phyloP scores from a whole-genome alignment of 2,113 vertebrate species.

The Motacilla alba region DNA sequence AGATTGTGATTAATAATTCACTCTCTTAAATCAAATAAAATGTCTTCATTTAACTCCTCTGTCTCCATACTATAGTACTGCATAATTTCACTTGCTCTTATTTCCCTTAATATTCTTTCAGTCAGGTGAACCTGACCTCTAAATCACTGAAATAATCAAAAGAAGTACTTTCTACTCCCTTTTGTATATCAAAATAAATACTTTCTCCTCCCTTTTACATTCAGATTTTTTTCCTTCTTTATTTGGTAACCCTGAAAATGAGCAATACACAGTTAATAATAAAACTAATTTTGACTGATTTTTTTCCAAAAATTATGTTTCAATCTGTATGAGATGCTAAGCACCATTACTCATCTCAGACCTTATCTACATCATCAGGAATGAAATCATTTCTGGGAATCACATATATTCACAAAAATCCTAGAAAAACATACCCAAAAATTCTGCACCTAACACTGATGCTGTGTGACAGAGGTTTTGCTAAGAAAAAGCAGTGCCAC shows the following conservation, averaged over 20 bases:
- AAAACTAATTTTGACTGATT: neutral
- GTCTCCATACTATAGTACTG: neutral
- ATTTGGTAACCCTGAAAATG: neutral
- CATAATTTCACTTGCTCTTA: neutral
- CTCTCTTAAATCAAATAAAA: slow-evolving; percentile 1
- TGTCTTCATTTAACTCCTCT: neutral
- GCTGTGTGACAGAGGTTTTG: neutral
- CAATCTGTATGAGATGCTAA: neutral
- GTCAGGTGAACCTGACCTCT: neutral
- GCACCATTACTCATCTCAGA: neutral
- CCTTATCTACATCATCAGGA: neutral
- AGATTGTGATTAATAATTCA: slow-evolving; percentile 28
- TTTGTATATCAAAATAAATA: neutral
- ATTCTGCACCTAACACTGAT: neutral
- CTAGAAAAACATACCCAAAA: neutral
- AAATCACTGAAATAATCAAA: neutral
- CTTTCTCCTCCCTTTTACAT: neutral
- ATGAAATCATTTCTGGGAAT: neutral
- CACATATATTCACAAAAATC: neutral
- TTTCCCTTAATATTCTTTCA: neutral
- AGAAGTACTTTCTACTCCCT: neutral
- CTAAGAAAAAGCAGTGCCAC: neutral
- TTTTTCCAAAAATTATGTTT: neutral
- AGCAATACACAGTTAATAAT: neutral
- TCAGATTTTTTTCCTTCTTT: neutral